A percentile compares a stretch with the other conserved stretches of the same genome.
phyloP scores from a whole-genome alignment of 2,888 invertebrate genomes.

The Napeogenes inachia region DNA sequence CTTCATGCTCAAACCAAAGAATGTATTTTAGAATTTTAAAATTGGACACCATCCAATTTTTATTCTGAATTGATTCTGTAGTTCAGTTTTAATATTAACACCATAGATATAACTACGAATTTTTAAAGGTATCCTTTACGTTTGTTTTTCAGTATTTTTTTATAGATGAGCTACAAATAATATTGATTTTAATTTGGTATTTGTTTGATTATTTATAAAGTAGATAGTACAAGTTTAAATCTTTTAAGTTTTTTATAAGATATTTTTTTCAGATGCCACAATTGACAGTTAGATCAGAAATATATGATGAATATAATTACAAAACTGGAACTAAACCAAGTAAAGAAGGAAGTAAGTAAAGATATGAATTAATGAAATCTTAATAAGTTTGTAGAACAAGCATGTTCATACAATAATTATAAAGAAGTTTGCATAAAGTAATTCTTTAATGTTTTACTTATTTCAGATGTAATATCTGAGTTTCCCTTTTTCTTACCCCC shows the following conservation, averaged over 20 bases:
- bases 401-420: no score
- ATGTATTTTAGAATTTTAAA: slow-evolving; percentile 72
- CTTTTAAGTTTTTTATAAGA: neutral
- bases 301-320: slow-evolving; percentile 83
- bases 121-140: neutral
- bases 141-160: neutral
- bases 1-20: slow-evolving; percentile 50
- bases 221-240: neutral
- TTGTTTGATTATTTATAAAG: neutral
- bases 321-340: slow-evolving; percentile 66
- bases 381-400: no score
- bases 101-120: slow-evolving; percentile 10
- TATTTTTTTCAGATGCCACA: slow-evolving; percentile 64
- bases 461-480: slow-evolving; percentile 83
- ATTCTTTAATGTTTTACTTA: slow-evolving; percentile 9
- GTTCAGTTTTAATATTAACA: slow-evolving; percentile 36
- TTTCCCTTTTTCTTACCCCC: slow-evolving; percentile 81
- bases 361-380: neutral
- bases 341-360: slow-evolving; percentile 66
- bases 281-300: slow-evolving; percentile 83
- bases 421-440: neutral
- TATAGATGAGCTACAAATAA: neutral
- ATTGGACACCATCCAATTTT: slow-evolving; percentile 70
- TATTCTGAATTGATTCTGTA: slow-evolving; percentile 54
- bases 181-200: neutral